Conservation (phyloP, 2,888 invertebrate species). For the Drosophila pseudotakahashii region DNA sequence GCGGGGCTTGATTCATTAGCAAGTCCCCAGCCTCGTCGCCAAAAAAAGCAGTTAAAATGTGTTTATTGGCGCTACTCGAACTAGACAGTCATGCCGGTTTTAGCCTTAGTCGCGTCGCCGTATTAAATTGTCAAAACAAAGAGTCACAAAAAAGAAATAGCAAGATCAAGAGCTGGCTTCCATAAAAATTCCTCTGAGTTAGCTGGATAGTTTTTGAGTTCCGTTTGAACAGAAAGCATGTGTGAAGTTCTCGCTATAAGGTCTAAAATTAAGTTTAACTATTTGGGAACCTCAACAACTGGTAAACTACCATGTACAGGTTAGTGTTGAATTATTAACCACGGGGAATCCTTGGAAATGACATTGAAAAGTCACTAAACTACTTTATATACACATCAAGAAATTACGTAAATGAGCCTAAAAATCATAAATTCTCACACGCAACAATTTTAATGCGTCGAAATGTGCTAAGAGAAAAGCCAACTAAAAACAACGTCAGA, state of each 20-base stretch:
- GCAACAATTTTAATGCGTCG: slow-evolving; percentile 24
- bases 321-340: slow-evolving; percentile 22
- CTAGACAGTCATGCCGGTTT: slow-evolving; percentile 64
- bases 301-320: slow-evolving; percentile 17
- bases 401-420: slow-evolving; percentile 61
- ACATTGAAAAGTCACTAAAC: slow-evolving; percentile 68
- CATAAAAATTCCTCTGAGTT: slow-evolving; percentile 42
- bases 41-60: slow-evolving; percentile 41
- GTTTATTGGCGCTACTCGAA: slow-evolving; percentile 59
- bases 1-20: slow-evolving; percentile 73
- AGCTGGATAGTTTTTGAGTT: slow-evolving; percentile 39
- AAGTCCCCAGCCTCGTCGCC: slow-evolving; percentile 34
- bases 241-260: slow-evolving; percentile 9
- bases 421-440: slow-evolving; percentile 53
- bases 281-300: slow-evolving; percentile 48
- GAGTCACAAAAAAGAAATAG: slow-evolving; percentile 33
- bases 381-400: slow-evolving; percentile 11
- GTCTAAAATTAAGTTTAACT: background rate
- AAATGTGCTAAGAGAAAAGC: slow-evolving; percentile 29
- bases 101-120: slow-evolving; percentile 49
- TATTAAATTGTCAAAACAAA: slow-evolving; percentile 45
- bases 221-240: slow-evolving; percentile 46
- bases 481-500: slow-evolving; percentile 2
- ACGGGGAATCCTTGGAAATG: slow-evolving; percentile 59
- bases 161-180: slow-evolving; percentile 9